Percentiles rank a stretch among this genome's conserved stretches.
These are phyloP conservation scores for Alcedo atthis DNA, from an alignment of 2,797 vertebrate genomes.

Conservation along the genomic window DNA sequence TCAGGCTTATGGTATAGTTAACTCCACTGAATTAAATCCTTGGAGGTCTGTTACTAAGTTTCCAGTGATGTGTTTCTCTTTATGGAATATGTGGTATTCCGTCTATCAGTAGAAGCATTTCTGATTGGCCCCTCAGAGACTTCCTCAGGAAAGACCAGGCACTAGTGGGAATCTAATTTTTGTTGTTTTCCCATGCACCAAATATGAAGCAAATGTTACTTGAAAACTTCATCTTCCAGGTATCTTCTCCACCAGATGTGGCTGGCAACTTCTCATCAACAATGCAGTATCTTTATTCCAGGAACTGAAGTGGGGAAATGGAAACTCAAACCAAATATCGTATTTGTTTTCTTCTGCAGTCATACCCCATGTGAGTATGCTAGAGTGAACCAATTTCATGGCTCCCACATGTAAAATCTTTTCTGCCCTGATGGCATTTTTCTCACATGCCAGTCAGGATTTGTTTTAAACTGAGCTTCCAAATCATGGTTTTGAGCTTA, in stretches of 20 bases:
- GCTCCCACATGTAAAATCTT: background rate
- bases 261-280: conserved; percentile 66
- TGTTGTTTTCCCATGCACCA: background rate
- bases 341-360: conserved; percentile 92
- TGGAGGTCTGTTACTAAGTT: background rate
- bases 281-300: conserved; percentile 82
- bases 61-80: background rate
- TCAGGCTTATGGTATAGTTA: background rate
- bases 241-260: conserved; percentile 90
- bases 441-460: background rate
- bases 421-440: background rate
- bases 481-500: background rate
- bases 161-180: background rate
- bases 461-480: background rate
- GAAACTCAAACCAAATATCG: conserved; percentile 80
- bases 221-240: conserved; percentile 71
- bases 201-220: background rate
- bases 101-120: background rate
- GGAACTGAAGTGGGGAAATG: conserved; percentile 82
- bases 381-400: background rate
- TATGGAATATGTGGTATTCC: background rate
- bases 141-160: background rate
- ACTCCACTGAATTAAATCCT: background rate
- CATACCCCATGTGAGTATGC: conserved; percentile 93
- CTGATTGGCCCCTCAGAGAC: background rate